These are phyloP conservation scores for Esox masquinongy DNA, from an alignment of 2,797 vertebrate species.

Conservation along the genomic window DNA sequence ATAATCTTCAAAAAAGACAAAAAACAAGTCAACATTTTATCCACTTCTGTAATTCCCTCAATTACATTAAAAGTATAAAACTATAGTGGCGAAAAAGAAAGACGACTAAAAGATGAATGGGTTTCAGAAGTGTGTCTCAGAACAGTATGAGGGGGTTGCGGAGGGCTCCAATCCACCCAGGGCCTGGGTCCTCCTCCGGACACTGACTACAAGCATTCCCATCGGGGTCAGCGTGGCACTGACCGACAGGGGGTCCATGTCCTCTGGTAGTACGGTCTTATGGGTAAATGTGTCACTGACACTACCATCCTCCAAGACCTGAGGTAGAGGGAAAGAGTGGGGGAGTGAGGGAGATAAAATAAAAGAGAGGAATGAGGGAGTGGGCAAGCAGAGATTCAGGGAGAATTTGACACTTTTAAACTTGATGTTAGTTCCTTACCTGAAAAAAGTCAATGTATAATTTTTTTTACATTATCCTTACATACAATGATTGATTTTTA, in stretches of 20 bases:
- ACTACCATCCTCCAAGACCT: slow-evolving; percentile 81
- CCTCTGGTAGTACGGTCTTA: slow-evolving; percentile 80
- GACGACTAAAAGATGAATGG: not conserved
- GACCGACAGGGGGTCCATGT: slow-evolving; percentile 82
- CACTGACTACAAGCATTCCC: slow-evolving; percentile 73
- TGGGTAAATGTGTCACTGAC: slow-evolving; percentile 82
- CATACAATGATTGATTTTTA: too few relatives aligned
- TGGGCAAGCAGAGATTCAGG: not conserved
- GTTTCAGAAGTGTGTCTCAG: slow-evolving; percentile 64
- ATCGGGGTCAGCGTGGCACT: slow-evolving; percentile 68
- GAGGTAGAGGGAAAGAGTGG: not conserved
- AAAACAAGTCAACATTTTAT: not conserved
- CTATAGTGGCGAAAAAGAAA: not conserved
- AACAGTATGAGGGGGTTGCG: slow-evolving; percentile 51
- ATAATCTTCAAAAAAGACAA: not conserved
- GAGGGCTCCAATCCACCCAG: not conserved
- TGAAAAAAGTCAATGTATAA: too few relatives aligned
- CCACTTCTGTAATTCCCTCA: not conserved
- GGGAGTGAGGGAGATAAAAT: not conserved
- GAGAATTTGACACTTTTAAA: not conserved
- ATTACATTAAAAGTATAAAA: not conserved
- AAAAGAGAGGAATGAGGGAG: not conserved
- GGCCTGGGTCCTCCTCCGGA: slow-evolving; percentile 34
- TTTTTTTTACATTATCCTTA: too few relatives aligned
- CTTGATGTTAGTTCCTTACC: too few relatives aligned